Base-by-base conservation (phyloP, 2,797 vertebrate genomes). In the Sebastes oblongus region DNA sequence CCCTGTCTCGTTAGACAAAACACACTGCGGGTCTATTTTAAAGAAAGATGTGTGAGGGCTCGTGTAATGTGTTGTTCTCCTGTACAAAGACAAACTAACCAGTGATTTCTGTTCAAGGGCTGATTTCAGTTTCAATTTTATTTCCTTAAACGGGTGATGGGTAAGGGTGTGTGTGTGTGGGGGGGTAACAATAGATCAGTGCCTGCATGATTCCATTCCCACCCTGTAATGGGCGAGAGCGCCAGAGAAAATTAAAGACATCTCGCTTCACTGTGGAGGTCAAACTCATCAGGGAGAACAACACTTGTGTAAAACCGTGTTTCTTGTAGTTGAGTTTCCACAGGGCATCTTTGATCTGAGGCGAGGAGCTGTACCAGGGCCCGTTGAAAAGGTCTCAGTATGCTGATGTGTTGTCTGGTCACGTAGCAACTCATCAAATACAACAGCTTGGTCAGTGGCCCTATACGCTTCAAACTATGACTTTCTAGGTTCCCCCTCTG, bases 241-340 rank as follows among this genome's bases (percentile, higher is more conserved):
- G 66, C 30, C 64, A 72, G 69, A 71, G 84, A 73, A 77, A 84
- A 86, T 84, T 46, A 72, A 84, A 84, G 66, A 67, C 16, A 36
- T 72, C 34, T 46, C 3, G 24, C 78, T 74, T 75, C 55, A 30
- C 39, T 13, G 42, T 56, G 56, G 78, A 81, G 67, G 76, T 66
- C 65, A 64, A 80, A 75, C 30, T 32, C 62, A 77, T 85, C 83
- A 61, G 69, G 46, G 52, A 46, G 66, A 78, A 75, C 77, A 64
- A 81, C 39, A 81, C 39, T 65, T 65, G 67, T 62, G 80, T 79
- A 80, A 76, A 76, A 78, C 66, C 50, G 20, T 66, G 72, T 78
- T 86, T 78, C 46, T 42, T 70, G 73, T 66, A 58, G 60, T 3
- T 76, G 76, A 79, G 60, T 77, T 32, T 66, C 29, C 46, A 67